Conservation (phyloP, 2,797 vertebrate genomes). For the Anas georgica region DNA sequence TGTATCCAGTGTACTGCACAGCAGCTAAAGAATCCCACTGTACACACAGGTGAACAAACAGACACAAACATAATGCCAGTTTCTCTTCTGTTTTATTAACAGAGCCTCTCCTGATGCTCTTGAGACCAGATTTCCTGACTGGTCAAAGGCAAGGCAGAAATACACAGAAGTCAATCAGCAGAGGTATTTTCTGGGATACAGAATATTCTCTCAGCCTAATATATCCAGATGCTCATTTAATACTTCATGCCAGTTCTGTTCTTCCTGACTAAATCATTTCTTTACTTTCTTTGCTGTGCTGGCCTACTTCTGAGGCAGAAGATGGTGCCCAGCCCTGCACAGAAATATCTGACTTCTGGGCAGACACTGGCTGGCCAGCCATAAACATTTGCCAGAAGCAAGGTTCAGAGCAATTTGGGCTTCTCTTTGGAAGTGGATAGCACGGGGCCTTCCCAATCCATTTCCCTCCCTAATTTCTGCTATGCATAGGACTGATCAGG, state of each 20-base stretch:
- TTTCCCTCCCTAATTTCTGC: not conserved
- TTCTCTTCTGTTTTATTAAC: not conserved
- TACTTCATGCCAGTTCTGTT: not conserved
- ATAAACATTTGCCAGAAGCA: not conserved
- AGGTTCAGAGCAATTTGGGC: rapidly evolving
- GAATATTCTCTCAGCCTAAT: not conserved
- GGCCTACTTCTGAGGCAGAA: not conserved
- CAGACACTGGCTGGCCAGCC: not conserved
- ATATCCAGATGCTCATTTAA: not conserved
- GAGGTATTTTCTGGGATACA: not conserved
- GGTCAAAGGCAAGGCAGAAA: not conserved
- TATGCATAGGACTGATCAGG: not conserved
- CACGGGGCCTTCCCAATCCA: not conserved
- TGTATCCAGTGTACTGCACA: not conserved
- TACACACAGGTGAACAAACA: not conserved
- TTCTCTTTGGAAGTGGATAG: not conserved
- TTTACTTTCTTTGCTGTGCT: not conserved
- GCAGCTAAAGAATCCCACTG: not conserved
- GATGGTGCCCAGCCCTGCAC: not conserved
- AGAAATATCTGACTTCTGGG: not conserved
- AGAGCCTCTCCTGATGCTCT: not conserved
- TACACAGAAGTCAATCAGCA: not conserved
- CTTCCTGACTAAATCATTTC: not conserved
- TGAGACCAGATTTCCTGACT: not conserved
- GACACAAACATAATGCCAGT: not conserved